Evolutionary conservation across 35 echinoderm and acorn worm species (phyloP).

Genomic region (Lytechinus variegatus): DNA sequence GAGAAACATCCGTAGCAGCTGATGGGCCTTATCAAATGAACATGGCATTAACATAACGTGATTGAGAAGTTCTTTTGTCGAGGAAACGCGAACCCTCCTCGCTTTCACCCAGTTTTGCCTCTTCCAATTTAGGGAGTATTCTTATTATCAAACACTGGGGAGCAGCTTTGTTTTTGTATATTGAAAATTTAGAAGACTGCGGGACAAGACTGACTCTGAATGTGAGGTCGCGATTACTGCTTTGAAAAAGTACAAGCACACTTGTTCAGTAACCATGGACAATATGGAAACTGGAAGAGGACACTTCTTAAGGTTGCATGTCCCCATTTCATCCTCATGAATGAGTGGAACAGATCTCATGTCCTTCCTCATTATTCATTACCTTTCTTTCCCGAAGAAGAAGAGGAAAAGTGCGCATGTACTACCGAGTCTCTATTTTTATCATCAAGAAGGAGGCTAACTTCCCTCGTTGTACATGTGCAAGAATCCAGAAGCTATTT

Average conservation of each 20-base stretch:
- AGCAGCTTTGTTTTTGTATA: neutral
- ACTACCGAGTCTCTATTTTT: neutral
- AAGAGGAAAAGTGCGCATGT: neutral
- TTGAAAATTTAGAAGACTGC: neutral
- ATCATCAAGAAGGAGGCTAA: neutral
- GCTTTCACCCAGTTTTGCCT: neutral
- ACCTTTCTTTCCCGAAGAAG: neutral
- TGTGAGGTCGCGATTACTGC: too few relatives aligned
- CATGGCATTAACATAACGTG: neutral
- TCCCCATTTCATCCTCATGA: too few relatives aligned
- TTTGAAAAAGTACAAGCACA: neutral
- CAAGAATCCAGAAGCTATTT: neutral
- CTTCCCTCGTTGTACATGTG: neutral
- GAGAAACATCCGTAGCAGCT: constrained; percentile 8
- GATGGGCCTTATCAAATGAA: neutral
- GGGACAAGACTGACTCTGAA: neutral
- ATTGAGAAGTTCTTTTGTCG: neutral
- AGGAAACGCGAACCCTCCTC: neutral
- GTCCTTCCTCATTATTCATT: neutral
- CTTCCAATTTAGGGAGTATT: neutral
- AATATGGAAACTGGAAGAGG: neutral
- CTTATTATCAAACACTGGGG: neutral
- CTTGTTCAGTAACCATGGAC: neutral
- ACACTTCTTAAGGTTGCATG: too few relatives aligned
- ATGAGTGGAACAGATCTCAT: neutral